Base-by-base conservation (phyloP, 2,888 invertebrate species). In the Drosophila nigricruria region DNA sequence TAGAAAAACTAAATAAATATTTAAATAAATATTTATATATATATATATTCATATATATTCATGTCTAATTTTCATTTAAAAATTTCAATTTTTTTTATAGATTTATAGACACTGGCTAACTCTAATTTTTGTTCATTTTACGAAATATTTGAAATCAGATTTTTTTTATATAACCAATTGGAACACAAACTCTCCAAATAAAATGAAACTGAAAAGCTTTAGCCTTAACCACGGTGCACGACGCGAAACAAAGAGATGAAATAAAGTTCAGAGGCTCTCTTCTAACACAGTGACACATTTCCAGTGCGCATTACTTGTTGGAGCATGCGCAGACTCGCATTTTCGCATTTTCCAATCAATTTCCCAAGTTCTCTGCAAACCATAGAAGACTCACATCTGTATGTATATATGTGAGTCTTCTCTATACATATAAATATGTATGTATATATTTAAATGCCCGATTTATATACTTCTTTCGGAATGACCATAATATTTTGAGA, bases 281-380 rank as follows among this genome's bases (percentile, higher is more conserved):
- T 68, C 65, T 75, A 88, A 66, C 86, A 84, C 81, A 84, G 81
- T 84, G 88, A 84, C 83, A 88, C 71, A 85, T 81, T 85, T 85
- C 88, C 88, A 80, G 71, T 70, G 88, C 88, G 81, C 84, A 88
- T 59, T 70, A 68, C 60, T 78, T 69, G 53, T 59, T 70, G 70
- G 72, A 45, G 81, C 88, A 80, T 88, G 84, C 84, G 88, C 88
- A 72, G 59, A 43, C 20, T 27, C 25, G 23, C 27, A 52, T 32
- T 62, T 60, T 42, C 34, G 34, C 6, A 38, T 40, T 74, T 77
- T 77, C 77, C 76, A 78, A 62, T 59, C 25, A 59, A 36, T 72
- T 77, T 60, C 58, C 70, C 60, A 50, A 60, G 54, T 56, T 36
- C 73, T 66, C 73, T 57, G 50, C 57, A 53, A 56, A 25, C 66